These are phyloP conservation scores for Drosophila sucinea DNA, from an alignment of 1,140 invertebrate species.

Conservation along the genomic window DNA sequence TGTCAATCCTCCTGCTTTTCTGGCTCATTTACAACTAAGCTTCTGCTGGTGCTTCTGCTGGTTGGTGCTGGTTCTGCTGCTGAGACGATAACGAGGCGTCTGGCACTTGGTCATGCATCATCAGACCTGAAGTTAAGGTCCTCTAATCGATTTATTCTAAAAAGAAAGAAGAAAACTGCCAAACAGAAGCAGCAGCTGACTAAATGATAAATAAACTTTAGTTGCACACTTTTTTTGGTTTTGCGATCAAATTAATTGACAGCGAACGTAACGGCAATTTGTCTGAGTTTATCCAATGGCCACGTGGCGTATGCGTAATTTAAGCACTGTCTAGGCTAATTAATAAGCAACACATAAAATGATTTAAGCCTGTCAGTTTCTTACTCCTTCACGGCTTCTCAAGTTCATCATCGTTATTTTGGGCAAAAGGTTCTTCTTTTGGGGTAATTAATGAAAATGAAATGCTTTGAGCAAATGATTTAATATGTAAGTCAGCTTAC, in stretches of 20 bases:
- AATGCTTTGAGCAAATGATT: slow-evolving; percentile 1
- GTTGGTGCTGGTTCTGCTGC: neutral
- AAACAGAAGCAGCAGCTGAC: slow-evolving; percentile 33
- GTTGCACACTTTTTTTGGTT: slow-evolving; percentile 40
- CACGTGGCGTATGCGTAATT: slow-evolving; percentile 62
- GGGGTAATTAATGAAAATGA: slow-evolving; percentile 12
- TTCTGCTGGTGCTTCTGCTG: neutral
- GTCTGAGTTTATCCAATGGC: slow-evolving; percentile 26
- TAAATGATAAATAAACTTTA: slow-evolving; percentile 36
- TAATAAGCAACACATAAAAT: slow-evolving; percentile 49
- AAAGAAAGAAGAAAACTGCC: slow-evolving; percentile 32
- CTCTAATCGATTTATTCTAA: slow-evolving; percentile 70
- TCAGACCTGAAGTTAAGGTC: slow-evolving; percentile 26
- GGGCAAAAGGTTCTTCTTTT: neutral
- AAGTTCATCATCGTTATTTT: neutral
- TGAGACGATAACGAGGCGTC: slow-evolving; percentile 58
- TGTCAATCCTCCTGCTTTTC: slow-evolving; percentile 2
- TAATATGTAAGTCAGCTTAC: slow-evolving; percentile 2
- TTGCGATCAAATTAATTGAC: slow-evolving; percentile 56
- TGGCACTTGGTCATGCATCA: slow-evolving; percentile 48
- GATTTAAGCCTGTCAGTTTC: slow-evolving; percentile 8
- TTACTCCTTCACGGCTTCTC: neutral
- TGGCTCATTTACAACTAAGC: slow-evolving; percentile 37
- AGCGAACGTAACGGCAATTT: slow-evolving; percentile 52
- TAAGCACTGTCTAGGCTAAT: slow-evolving; percentile 54